Evolutionary conservation across 2,797 vertebrate genomes (phyloP), one percentile per base, ranked within the genome.

Genomic region (Psittacula derbiana): DNA sequence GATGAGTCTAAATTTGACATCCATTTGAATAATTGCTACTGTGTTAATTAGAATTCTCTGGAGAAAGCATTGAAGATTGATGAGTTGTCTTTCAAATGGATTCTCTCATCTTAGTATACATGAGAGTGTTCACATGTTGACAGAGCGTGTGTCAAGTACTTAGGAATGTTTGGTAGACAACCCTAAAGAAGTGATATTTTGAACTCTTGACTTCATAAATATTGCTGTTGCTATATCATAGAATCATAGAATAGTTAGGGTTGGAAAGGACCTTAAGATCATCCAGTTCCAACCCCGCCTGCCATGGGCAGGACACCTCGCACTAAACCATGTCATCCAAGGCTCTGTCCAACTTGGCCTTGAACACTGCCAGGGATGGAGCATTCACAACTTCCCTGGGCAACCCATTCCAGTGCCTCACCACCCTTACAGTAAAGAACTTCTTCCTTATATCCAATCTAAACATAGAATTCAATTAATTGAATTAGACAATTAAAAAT

Each of bases 191-290:
- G 11, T 36, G 57, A 17, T 25, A 27, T 2, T 52, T n/a, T 13
- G 49, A 74, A 47, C 67, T 50, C 52, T 36, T 33, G 24, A 1
- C 12, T 69, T 25, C 0, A 0, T 3, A 11, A 28, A 4, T 49
- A 1, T 33, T 43, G 16, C 38, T 86, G 27, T 18, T 80, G 40
- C 43, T 33, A 33, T 33, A 41, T 41, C 40, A 41, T 41, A 41
- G 40, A 41, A 41, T 41, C 40, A 36, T 36, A 40, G 40, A 40
- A 40, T 40, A 40, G 40, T 14, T 40, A 40, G 12, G 40, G 40
- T 40, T 40, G 11, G 40, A 40, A 40, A 40, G 40, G 40, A 40
- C 11, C 40, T 40, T 40, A 40, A 40, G 40, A 40, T 40, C 40
- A 40, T 40, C 40, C 5, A 40, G 40, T 40, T 40, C 40, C 40